Conservation (phyloP, 35 echinoderm and acorn worm genomes). For the Ophioderma brevispina region DNA sequence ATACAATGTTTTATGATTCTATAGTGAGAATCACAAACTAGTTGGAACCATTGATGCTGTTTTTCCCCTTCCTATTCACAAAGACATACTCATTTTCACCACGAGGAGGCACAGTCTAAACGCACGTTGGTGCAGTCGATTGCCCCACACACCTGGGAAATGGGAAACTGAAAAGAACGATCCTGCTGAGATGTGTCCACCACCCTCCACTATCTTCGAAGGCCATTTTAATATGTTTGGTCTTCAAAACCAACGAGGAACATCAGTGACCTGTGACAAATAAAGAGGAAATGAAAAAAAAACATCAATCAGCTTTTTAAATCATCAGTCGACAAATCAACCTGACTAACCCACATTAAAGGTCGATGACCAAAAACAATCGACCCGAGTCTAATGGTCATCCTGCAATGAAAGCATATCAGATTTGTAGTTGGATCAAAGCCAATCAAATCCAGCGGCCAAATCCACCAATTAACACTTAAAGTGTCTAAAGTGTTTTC, state of each 20-base stretch:
- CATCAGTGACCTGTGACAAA: neutral
- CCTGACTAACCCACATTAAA: too few relatives aligned
- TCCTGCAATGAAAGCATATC: too few relatives aligned
- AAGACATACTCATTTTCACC: conserved; percentile 19
- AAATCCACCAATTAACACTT: too few relatives aligned
- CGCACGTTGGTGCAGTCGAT: conserved; percentile 24
- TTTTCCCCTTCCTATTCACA: conserved; percentile 21
- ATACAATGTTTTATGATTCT: conserved; percentile 5
- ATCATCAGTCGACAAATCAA: too few relatives aligned
- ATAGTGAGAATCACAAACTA: conserved; percentile 25
- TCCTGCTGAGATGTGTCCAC: neutral
- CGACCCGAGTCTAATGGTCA: too few relatives aligned
- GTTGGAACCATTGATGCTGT: conserved; percentile 33
- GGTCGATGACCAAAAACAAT: too few relatives aligned
- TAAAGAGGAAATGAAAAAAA: too few relatives aligned
- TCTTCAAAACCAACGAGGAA: neutral
- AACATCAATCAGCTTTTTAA: neutral
- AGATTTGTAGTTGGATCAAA: too few relatives aligned
- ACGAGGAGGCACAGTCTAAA: neutral
- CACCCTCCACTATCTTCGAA: neutral
- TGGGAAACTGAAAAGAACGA: neutral
- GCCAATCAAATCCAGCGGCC: too few relatives aligned
- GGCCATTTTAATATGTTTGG: neutral
- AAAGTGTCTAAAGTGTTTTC: too few relatives aligned
- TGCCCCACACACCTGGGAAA: conserved; percentile 31